These are phyloP conservation scores for Probosciger aterrimus DNA, from an alignment of 2,113 vertebrate genomes.

Conservation along the genomic window DNA sequence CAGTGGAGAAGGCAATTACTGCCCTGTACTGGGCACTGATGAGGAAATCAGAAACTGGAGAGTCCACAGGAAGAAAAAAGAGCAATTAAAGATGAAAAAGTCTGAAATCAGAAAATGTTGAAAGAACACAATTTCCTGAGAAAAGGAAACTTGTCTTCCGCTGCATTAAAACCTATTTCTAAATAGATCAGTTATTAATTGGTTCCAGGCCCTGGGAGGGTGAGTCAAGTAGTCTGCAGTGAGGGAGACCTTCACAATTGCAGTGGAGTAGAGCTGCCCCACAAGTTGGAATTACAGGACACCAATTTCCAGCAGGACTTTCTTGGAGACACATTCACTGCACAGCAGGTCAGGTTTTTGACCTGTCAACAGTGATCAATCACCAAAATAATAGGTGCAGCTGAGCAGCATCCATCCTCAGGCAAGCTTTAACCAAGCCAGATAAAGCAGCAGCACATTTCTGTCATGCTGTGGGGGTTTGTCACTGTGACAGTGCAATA, in stretches of 20 bases:
- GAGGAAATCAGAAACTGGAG: slow-evolving; percentile 8
- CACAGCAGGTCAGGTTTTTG: not conserved
- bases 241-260: not conserved
- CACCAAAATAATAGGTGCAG: not conserved
- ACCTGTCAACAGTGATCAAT: not conserved
- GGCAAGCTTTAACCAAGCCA: not conserved
- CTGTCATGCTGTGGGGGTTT: not conserved
- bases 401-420: not conserved
- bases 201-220: not conserved
- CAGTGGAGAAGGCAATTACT: not conserved
- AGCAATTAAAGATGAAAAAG: slow-evolving; percentile 13
- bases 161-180: not conserved
- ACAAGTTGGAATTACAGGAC: not conserved
- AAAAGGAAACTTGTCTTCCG: not conserved
- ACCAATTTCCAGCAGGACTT: not conserved
- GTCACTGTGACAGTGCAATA: not conserved
- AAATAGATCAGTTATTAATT: not conserved
- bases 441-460: not conserved
- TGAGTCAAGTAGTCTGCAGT: not conserved
- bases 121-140: not conserved
- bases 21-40: not conserved
- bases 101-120: not conserved
- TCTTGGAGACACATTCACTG: not conserved
- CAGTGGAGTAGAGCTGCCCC: not conserved
- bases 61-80: not conserved